Conservation (phyloP, 1,140 invertebrate species). For the Lordiphosa stackelbergi region DNA sequence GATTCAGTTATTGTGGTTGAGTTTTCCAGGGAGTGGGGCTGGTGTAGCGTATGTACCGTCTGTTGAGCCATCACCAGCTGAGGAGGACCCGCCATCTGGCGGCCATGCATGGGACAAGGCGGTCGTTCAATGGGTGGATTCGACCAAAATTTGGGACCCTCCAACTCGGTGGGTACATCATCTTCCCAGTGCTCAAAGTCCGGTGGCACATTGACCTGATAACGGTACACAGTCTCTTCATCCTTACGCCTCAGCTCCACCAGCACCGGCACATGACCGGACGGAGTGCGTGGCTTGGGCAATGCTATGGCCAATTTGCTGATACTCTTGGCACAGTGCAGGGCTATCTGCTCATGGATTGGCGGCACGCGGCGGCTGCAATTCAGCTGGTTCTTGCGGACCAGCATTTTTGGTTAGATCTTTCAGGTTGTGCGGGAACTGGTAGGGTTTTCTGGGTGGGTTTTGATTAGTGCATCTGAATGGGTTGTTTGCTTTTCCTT, state of each 20-base stretch:
- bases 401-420: conserved; percentile 26
- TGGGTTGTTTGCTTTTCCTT: conserved; percentile 8
- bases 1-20: conserved; percentile 16
- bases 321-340: conserved; percentile 49
- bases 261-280: conserved; percentile 44
- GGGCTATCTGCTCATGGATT: conserved; percentile 47
- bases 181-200: neutral
- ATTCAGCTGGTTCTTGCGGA: conserved; percentile 12
- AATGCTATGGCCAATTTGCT: conserved; percentile 26
- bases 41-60: conserved; percentile 19
- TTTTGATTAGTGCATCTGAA: conserved; percentile 21
- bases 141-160: conserved; percentile 4
- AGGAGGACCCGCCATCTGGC: neutral
- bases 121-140: neutral
- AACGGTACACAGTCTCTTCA: conserved; percentile 32
- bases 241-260: conserved; percentile 49
- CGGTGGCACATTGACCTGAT: conserved; percentile 47
- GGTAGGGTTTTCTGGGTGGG: neutral
- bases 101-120: conserved; percentile 31
- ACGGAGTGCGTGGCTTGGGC: conserved; percentile 29
- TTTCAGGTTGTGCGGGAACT: neutral
- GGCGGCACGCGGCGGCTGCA: conserved; percentile 10
- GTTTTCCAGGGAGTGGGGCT: neutral
- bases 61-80: conserved; percentile 31
- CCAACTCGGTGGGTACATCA: conserved; percentile 1